Base-by-base conservation (phyloP, 2,113 vertebrate species). In the Ciconia stormi region DNA sequence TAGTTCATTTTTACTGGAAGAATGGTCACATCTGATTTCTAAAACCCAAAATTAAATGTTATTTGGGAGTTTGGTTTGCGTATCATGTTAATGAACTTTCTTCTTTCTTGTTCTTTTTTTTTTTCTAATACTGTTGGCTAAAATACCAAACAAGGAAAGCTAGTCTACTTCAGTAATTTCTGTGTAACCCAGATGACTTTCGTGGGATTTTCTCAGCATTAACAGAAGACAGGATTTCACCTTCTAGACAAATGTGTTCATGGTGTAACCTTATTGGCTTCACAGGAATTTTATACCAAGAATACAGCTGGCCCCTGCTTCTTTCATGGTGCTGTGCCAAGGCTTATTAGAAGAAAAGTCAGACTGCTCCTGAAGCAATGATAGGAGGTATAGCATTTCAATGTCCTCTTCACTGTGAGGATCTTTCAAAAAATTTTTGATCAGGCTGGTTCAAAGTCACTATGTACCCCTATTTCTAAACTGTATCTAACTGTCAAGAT, bases 401-500 rank as follows among this genome's bases (percentile, higher is more conserved):
- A 50, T 55, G 42, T 66, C 52, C 17, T 49, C 27, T 92, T 82
- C 52, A 42, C 53, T 53, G 44, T 65, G 66, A 93, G 27, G 29
- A 86, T 78, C 14, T 65, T 90, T 88, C 14, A 69, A 44, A 69
- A 96, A 93, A 40, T 26, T 55, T 72, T 92, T 94, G 30, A 89
- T 94, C 69, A 82, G 10, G 26, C 22, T 71, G 8, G 20, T 70
- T 96, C 53, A 89, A 93, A 83, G 70, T 87, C 15, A 67, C 32
- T 55, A 15, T 59, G 23, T 62, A 61, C 13, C 36, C 36, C 13
- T 67, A 82, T 92, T 95, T 97, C 56, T 94, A 90, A 95, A 83
- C 22, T 93, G 25, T 56, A 70, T 78, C 38, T 84, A 83, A 65
- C 74, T 96, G 69, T 89, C 87, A 96, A 73, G 47, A 72, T 83